Conservation (phyloP, 2,888 invertebrate genomes). For the Diplolepis rosae region DNA sequence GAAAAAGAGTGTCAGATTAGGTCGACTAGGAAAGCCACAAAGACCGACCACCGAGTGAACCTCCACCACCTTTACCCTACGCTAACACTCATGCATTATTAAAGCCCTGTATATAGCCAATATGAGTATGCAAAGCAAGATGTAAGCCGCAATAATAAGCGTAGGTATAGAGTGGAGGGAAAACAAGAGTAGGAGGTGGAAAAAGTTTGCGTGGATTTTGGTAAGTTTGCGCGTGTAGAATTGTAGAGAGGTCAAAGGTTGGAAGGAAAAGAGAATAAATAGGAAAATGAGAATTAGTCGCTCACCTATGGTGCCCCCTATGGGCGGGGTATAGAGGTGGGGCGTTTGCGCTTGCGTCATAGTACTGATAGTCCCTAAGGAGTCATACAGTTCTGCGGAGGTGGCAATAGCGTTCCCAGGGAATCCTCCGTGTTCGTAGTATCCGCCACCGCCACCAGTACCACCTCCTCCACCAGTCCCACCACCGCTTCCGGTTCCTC, state of each 20-base stretch:
- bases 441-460: conserved; percentile 73
- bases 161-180: conserved; percentile 46
- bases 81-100: conserved; percentile 73
- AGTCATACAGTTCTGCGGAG: conserved; percentile 80
- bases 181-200: conserved; percentile 29
- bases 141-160: conserved; percentile 69
- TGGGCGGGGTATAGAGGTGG: conserved; percentile 86
- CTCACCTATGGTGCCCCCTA: conserved; percentile 82
- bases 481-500: conserved; percentile 75
- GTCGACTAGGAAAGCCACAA: background rate
- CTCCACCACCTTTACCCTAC: conserved; percentile 71
- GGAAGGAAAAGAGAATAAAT: conserved; percentile 58
- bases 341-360: conserved; percentile 84
- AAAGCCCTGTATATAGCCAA: conserved; percentile 68
- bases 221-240: conserved; percentile 6
- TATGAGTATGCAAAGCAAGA: conserved; percentile 69
- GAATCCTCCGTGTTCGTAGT: conserved; percentile 73
- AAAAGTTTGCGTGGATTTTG: conserved; percentile 5
- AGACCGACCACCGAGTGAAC: conserved; percentile 65
- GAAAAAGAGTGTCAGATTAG: background rate
- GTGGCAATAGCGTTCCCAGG: conserved; percentile 73
- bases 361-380: conserved; percentile 82
- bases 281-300: conserved; percentile 56
- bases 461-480: conserved; percentile 71
- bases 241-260: conserved; percentile 48